phyloP scores from a whole-genome alignment of 2,113 vertebrate genomes.

The Psittacula cyanocephala region DNA sequence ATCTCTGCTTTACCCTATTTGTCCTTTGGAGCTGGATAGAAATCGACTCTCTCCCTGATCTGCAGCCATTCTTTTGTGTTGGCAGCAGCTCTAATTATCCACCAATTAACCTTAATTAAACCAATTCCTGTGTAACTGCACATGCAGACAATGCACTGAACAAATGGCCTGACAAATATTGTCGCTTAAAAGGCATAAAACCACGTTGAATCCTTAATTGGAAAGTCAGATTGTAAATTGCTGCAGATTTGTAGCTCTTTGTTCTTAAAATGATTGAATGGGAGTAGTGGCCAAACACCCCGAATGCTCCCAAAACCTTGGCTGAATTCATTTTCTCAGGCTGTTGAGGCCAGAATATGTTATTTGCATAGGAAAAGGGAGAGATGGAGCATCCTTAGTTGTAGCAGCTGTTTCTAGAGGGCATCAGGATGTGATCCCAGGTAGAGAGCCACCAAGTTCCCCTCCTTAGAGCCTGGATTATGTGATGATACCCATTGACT shows the following conservation, averaged over 20 bases:
- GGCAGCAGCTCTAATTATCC: slow-evolving; percentile 64
- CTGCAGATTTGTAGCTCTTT: slow-evolving; percentile 41
- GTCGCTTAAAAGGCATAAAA: slow-evolving; percentile 69
- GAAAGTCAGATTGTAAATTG: slow-evolving; percentile 52
- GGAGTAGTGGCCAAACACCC: not conserved
- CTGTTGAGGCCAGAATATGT: not conserved
- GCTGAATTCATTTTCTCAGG: not conserved
- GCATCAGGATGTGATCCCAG: accelerated
- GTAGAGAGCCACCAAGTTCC: not conserved
- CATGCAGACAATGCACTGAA: slow-evolving; percentile 67
- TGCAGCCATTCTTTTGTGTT: slow-evolving; percentile 56
- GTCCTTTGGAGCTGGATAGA: slow-evolving; percentile 36
- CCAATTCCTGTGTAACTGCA: slow-evolving; percentile 61
- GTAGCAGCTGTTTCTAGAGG: not conserved
- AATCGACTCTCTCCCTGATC: slow-evolving; percentile 34
- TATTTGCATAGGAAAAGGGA: not conserved
- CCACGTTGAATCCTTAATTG: slow-evolving; percentile 60
- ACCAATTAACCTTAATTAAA: slow-evolving; percentile 79
- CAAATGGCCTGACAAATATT: slow-evolving; percentile 74
- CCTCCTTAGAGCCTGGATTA: not conserved
- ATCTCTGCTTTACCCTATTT: not conserved
- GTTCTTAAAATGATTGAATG: not conserved
- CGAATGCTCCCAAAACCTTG: not conserved
- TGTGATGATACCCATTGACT: accelerated
- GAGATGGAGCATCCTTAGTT: not conserved